Evolutionary conservation across 2,888 invertebrate genomes (phyloP).

Genomic region (Lysandra bellargus): DNA sequence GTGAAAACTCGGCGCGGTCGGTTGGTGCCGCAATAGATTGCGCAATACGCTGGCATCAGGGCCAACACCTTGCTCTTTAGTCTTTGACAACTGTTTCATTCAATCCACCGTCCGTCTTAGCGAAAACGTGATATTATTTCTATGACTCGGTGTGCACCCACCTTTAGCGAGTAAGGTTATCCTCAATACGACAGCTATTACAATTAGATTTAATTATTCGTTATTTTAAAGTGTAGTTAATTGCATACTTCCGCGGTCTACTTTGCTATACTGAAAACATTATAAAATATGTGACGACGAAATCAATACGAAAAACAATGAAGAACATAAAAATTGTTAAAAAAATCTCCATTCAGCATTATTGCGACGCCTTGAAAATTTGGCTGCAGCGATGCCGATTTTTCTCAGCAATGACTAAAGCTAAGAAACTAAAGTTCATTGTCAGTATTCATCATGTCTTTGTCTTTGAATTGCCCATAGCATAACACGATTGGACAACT

Average conservation of each 20-base stretch:
- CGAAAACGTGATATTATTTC: conserved; percentile 22
- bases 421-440: too few species aligned
- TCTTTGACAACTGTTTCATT: conserved; percentile 35
- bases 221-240: background rate
- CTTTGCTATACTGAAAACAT: background rate
- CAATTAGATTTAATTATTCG: background rate
- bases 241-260: background rate
- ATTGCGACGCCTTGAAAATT: too few species aligned
- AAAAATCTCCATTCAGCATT: background rate
- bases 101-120: conserved; percentile 7
- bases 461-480: too few species aligned
- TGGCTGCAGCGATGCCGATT: too few species aligned
- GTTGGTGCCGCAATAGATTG: conserved; percentile 41
- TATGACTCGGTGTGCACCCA: background rate
- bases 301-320: background rate
- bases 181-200: background rate
- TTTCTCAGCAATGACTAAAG: too few species aligned
- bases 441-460: too few species aligned
- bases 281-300: background rate
- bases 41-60: conserved; percentile 53
- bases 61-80: conserved; percentile 41
- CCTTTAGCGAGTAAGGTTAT: background rate
- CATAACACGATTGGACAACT: too few species aligned
- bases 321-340: background rate
- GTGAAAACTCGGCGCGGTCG: conserved; percentile 18